These are phyloP conservation scores for Clunio marinus DNA, from an alignment of 2,888 invertebrate species.

Conservation along the genomic window DNA sequence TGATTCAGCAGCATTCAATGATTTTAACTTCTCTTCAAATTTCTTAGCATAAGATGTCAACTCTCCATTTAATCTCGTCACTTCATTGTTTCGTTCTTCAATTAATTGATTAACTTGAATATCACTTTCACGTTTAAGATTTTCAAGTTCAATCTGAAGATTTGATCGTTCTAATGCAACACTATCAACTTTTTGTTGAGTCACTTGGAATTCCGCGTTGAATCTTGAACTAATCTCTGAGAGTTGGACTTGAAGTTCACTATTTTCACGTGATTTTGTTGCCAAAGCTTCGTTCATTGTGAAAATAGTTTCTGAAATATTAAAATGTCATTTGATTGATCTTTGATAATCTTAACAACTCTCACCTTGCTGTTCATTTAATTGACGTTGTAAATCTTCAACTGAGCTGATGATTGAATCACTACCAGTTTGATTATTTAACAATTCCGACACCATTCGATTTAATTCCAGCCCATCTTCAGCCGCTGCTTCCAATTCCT, in stretches of 20 bases:
- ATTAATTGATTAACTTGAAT: slow-evolving; percentile 46
- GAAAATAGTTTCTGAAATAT: slow-evolving; percentile 51
- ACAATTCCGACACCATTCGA: slow-evolving; percentile 61
- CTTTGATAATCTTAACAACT: slow-evolving; percentile 19
- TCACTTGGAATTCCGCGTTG: slow-evolving; percentile 56
- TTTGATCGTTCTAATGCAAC: slow-evolving; percentile 51
- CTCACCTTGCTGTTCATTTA: slow-evolving; percentile 60
- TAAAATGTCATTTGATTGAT: not conserved
- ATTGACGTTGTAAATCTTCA: slow-evolving; percentile 61
- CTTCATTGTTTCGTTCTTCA: slow-evolving; percentile 48
- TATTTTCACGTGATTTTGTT: slow-evolving; percentile 56
- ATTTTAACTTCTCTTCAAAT: slow-evolving; percentile 46
- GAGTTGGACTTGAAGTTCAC: slow-evolving; percentile 52
- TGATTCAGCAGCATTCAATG: slow-evolving; percentile 47
- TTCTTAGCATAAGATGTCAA: slow-evolving; percentile 45
- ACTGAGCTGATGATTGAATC: slow-evolving; percentile 61
- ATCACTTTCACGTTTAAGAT: slow-evolving; percentile 47
- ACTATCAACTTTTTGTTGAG: slow-evolving; percentile 56
- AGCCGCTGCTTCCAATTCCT: slow-evolving; percentile 75
- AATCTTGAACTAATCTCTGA: slow-evolving; percentile 53
- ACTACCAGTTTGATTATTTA: slow-evolving; percentile 64
- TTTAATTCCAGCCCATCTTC: slow-evolving; percentile 74
- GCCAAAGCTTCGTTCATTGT: slow-evolving; percentile 54
- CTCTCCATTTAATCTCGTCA: slow-evolving; percentile 47
- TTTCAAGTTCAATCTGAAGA: slow-evolving; percentile 46